Evolutionary conservation across 1,140 invertebrate genomes (phyloP), one percentile per base, ranked within the genome.

Genomic region (Drosophila oshimai): DNA sequence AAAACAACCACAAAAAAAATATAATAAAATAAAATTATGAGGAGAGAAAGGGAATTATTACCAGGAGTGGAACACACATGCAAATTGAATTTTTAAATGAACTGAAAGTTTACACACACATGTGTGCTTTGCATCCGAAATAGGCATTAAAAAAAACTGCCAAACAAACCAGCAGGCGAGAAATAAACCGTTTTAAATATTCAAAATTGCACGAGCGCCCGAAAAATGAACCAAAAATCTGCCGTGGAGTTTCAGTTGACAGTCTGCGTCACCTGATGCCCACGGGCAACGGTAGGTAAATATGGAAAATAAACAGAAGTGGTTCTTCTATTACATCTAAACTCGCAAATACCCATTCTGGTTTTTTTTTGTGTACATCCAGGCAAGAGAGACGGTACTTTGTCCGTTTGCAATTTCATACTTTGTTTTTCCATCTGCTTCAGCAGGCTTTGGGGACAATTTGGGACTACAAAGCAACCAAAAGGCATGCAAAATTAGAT

Each of bases 401-500:
- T 29, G 24, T 17, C 24, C 26, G 20, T 6, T n/a, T 26, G 20
- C 70, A 47, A 41, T 47, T 50, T 2, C 13, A 39, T 15, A 60
- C 44, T 31, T 42, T 72, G 31, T 67, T 15, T 13, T 22, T 9
- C n/a, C 53, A 31, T 22, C 18, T 45, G 39, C 39, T 39, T 20
- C 28, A 31, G 28, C 26, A 18, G 7, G 68, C 39, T 61, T 74
- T 67, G 41, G 51, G 41, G 54, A 45, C 60, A 62, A 18, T 62
- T 62, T 55, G 9, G 17, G 47, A 29, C 34, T n/a, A 45, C 51
- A 64, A 42, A 49, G 50, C 26, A 57, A 57, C 31, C 22, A 9
- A 47, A 70, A 71, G 20, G 22, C 55, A 34, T 12, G 33, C 53
- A 20, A 81, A 83, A 72, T 83, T 62, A 58, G 73, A 62, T 68